Conservation (phyloP, 1,140 invertebrate species). For the Alviniconcha marisindica region DNA sequence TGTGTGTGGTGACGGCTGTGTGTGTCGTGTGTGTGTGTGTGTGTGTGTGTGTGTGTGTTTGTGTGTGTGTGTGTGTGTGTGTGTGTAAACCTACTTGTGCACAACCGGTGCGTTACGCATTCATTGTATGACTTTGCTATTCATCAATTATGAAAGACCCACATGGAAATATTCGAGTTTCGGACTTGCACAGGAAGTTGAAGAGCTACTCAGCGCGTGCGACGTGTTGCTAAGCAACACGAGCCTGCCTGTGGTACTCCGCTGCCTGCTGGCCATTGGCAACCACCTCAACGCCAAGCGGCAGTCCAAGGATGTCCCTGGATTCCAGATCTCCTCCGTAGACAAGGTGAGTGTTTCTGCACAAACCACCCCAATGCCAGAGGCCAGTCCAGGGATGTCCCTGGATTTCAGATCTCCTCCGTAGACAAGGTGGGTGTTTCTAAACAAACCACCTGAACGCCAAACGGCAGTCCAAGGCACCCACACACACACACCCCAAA, state of each 20-base stretch:
- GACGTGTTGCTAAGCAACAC: slow-evolving; percentile 50
- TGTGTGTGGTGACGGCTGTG: no score
- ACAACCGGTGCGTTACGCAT: no score
- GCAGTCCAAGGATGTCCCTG: slow-evolving; percentile 44
- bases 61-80: neutral
- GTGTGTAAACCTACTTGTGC: no score
- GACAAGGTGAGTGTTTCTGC: slow-evolving; percentile 53
- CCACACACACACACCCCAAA: neutral
- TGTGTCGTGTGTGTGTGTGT: no score
- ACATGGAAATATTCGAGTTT: neutral
- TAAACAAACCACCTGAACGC: slow-evolving; percentile 56
- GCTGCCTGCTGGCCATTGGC: slow-evolving; percentile 58
- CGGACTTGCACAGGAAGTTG: slow-evolving; percentile 47
- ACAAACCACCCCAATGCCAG: slow-evolving; percentile 57
- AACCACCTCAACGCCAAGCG: slow-evolving; percentile 60
- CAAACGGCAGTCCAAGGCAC: slow-evolving; percentile 43
- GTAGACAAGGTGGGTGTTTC: slow-evolving; percentile 56
- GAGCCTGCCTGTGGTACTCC: slow-evolving; percentile 48
- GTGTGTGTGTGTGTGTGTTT: neutral
- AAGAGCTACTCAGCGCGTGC: slow-evolving; percentile 50
- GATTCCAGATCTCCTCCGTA: slow-evolving; percentile 59
- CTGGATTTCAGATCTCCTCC: slow-evolving; percentile 58
- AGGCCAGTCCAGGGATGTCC: slow-evolving; percentile 45
- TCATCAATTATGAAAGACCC: no score
- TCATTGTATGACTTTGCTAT: no score